phyloP scores from a whole-genome alignment of 2,888 invertebrate species.

The Sarcophaga caerulescens region DNA sequence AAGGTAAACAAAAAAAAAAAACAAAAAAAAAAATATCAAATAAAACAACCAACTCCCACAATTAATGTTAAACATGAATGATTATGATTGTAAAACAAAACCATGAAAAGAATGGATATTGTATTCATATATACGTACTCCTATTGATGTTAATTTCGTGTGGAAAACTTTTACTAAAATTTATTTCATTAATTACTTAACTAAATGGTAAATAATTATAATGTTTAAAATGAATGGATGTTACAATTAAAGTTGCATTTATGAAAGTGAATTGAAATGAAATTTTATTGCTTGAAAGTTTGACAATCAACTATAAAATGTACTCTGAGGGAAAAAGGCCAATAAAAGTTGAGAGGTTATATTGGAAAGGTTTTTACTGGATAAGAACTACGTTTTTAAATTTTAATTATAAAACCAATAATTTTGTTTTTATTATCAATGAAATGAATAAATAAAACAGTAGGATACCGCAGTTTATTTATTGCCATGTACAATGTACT shows the following conservation, averaged over 20 bases:
- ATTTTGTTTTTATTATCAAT: not conserved
- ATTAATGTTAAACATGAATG: constrained; percentile 15
- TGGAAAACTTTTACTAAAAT: constrained; percentile 1
- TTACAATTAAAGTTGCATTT: constrained; percentile 24
- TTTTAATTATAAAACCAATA: not conserved
- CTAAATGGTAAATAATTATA: not conserved
- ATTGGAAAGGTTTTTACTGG: not conserved
- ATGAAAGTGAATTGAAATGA: constrained; percentile 5
- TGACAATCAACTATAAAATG: not conserved
- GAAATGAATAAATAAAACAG: not conserved
- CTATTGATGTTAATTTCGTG: no score
- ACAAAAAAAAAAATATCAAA: not conserved
- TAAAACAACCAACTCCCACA: constrained; percentile 41
- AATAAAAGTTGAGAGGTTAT: constrained; percentile 3
- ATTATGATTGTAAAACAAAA: not conserved
- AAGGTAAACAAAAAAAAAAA: not conserved
- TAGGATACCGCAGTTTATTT: not conserved
- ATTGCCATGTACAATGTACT: no score
- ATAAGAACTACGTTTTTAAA: not conserved
- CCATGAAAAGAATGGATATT: not conserved
- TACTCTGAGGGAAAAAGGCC: constrained; percentile 11
- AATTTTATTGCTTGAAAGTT: constrained; percentile 1
- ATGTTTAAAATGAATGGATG: no score
- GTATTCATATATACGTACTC: not conserved
- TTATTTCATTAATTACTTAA: not conserved